phyloP scores from a whole-genome alignment of 2,113 vertebrate species.

The Emydocephalus ijimae region DNA sequence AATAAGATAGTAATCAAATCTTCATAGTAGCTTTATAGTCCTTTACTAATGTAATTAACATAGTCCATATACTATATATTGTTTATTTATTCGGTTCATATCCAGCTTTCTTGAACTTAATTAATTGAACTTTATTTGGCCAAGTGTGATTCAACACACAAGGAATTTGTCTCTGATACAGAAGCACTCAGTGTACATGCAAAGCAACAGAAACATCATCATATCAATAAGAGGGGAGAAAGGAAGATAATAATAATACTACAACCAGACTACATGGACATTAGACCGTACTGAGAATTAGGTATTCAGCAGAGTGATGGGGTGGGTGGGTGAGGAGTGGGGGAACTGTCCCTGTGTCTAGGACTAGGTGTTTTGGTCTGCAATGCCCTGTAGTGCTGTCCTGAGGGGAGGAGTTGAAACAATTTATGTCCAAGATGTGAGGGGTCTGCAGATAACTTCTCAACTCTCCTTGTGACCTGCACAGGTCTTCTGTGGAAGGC shows the following conservation, averaged over 20 bases:
- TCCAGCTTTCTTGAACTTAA: background rate
- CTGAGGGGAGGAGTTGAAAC: background rate
- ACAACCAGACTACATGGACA: background rate
- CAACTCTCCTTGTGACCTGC: background rate
- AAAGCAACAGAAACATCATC: background rate
- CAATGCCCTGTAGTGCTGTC: background rate
- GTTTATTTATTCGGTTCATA: background rate
- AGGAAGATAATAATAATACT: background rate
- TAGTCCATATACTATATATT: background rate
- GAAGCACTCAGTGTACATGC: background rate
- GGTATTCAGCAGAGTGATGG: background rate
- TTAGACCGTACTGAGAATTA: background rate
- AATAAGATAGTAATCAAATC: rapidly evolving
- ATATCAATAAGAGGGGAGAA: background rate
- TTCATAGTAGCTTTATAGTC: background rate
- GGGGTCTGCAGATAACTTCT: background rate
- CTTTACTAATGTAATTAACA: background rate
- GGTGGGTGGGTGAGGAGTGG: too few species aligned
- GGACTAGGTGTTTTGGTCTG: background rate
- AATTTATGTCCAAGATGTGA: background rate
- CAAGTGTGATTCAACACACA: background rate
- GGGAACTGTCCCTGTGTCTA: background rate
- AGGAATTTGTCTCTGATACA: background rate
- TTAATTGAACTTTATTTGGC: background rate
- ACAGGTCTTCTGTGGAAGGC: background rate